phyloP scores from a whole-genome alignment of 2,113 vertebrate species.

The Sigmodon hispidus region DNA sequence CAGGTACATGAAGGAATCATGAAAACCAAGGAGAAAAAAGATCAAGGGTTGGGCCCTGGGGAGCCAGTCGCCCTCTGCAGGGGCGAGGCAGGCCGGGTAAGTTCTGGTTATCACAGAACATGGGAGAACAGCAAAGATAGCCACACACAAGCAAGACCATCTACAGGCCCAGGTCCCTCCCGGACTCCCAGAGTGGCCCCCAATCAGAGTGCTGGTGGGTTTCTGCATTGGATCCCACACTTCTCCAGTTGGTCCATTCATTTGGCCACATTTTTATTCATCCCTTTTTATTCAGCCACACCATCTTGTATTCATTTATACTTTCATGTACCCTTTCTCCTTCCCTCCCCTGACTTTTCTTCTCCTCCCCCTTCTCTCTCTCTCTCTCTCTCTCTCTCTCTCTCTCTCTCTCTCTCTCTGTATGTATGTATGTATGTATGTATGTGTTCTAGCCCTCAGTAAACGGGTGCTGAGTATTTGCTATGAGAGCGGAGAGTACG shows the following conservation, averaged over 20 bases:
- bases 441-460: neutral
- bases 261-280: too few relatives aligned
- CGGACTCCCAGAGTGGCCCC: neutral
- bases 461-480: neutral
- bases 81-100: neutral
- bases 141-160: neutral
- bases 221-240: neutral
- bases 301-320: neutral
- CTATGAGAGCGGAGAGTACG: fast-evolving
- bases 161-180: neutral
- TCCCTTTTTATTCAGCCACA: neutral
- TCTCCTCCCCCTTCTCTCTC: fast-evolving
- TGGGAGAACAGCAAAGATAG: too few relatives aligned
- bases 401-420: neutral
- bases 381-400: neutral
- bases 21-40: neutral
- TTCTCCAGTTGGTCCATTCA: neutral
- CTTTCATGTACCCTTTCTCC: neutral
- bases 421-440: neutral
- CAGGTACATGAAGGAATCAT: too few relatives aligned
- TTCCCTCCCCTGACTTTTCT: neutral
- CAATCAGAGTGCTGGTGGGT: neutral
- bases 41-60: neutral
- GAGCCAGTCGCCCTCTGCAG: neutral
- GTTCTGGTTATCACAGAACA: neutral